Evolutionary conservation across 2,797 vertebrate species (phyloP).

Genomic region (Acrossocheilus fasciatus): DNA sequence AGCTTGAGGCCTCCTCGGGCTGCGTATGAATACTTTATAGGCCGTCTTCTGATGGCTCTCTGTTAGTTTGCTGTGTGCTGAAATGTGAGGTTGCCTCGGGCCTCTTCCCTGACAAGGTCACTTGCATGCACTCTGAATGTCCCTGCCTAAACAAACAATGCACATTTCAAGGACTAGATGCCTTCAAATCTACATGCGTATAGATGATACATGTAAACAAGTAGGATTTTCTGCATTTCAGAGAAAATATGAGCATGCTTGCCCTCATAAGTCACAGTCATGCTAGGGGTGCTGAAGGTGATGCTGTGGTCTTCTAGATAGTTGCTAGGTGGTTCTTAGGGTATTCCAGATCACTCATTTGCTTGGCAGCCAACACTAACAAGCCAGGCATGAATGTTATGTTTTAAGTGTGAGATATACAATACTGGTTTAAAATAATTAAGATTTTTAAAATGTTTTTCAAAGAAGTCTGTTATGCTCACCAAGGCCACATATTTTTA

Average conservation of each 20-base stretch:
- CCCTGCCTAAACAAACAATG: constrained; percentile 37
- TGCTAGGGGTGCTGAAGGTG: not conserved
- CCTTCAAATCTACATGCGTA: constrained; percentile 2
- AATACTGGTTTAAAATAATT: not conserved
- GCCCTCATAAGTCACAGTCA: not conserved
- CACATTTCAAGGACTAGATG: constrained; percentile 33
- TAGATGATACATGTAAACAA: not conserved
- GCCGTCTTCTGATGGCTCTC: constrained; percentile 58
- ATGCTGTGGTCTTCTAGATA: not conserved
- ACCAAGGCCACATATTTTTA: no score
- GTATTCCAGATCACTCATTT: not conserved
- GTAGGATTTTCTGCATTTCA: not conserved
- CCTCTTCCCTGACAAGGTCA: constrained; percentile 55
- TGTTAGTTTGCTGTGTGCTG: constrained; percentile 57
- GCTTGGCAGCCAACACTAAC: no score
- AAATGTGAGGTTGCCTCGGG: constrained; percentile 47
- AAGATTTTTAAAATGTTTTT: no score
- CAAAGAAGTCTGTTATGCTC: no score
- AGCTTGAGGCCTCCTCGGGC: constrained; percentile 49
- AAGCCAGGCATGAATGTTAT: not conserved
- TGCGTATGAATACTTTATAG: constrained; percentile 60
- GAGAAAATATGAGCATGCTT: not conserved
- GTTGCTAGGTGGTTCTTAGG: not conserved
- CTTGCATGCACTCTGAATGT: constrained; percentile 39
- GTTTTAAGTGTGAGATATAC: not conserved